These are phyloP conservation scores for Oedothorax gibbosus DNA, from an alignment of 1,140 invertebrate species.

Conservation along the genomic window DNA sequence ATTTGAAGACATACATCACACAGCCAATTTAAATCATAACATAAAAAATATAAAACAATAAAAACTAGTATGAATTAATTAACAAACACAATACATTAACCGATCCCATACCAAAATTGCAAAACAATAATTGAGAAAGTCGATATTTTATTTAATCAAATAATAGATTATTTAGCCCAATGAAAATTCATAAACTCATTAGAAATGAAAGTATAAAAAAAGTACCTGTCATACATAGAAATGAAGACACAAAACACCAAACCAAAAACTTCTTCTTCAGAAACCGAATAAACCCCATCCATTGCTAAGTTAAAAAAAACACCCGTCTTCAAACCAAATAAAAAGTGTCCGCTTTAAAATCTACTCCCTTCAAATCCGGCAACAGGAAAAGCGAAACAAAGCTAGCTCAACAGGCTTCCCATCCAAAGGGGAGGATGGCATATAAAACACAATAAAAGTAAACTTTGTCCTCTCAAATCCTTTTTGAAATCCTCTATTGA, in stretches of 20 bases:
- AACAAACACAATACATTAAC: no score
- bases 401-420: constrained; percentile 11
- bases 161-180: no score
- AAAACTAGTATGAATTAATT: no score
- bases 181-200: no score
- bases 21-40: no score
- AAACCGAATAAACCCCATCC: not conserved
- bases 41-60: no score
- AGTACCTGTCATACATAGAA: not conserved
- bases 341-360: not conserved
- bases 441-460: constrained; percentile 46
- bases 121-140: no score
- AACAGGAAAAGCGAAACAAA: not conserved
- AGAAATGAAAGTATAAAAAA: no score
- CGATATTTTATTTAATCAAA: no score
- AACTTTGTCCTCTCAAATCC: constrained; percentile 40
- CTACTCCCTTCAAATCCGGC: not conserved
- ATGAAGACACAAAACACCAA: not conserved
- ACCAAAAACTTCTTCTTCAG: not conserved
- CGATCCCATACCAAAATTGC: no score
- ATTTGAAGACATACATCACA: no score
- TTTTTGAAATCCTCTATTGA: constrained; percentile 57
- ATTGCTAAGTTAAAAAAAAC: not conserved
- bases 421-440: not conserved
- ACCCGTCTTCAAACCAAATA: not conserved